Evolutionary conservation across 2,888 invertebrate genomes (phyloP).

Genomic region (Megastigmus dorsalis): DNA sequence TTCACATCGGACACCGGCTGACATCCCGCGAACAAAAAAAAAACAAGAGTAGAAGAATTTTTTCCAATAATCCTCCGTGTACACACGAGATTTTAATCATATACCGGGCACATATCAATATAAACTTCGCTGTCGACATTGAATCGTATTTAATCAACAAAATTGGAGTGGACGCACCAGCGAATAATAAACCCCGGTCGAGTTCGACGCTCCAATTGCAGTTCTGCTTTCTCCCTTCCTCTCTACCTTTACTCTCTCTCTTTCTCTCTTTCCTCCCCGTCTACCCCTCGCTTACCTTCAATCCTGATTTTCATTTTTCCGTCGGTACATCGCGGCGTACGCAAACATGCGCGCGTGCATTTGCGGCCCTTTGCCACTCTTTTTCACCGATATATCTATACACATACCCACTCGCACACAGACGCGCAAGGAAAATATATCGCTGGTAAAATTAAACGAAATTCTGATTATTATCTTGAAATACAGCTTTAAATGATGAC

Average conservation of each 20-base stretch:
- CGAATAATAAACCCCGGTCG: conserved; percentile 34
- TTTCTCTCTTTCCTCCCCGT: no score
- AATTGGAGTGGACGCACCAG: background rate
- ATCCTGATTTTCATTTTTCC: no score
- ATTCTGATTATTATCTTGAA: no score
- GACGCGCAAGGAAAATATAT: no score
- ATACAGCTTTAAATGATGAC: no score
- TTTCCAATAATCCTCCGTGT: conserved; percentile 7
- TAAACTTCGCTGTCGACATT: conserved; percentile 18
- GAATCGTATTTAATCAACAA: conserved; percentile 39
- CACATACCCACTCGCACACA: no score
- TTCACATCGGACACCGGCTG: background rate
- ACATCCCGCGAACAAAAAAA: background rate
- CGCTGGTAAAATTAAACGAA: no score
- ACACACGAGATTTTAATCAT: conserved; percentile 38
- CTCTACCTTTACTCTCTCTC: no score
- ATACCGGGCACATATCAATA: conserved; percentile 32
- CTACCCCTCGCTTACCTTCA: no score
- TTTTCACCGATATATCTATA: no score
- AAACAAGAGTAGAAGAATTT: background rate
- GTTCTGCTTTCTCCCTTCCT: background rate
- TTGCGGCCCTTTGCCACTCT: background rate
- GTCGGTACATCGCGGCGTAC: no score
- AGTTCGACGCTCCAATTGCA: conserved; percentile 4
- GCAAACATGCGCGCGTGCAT: background rate